Percentiles rank a stretch among this genome's conserved stretches.
phyloP scores from a whole-genome alignment of 2,888 invertebrate genomes.

The Geophilus truncorum region DNA sequence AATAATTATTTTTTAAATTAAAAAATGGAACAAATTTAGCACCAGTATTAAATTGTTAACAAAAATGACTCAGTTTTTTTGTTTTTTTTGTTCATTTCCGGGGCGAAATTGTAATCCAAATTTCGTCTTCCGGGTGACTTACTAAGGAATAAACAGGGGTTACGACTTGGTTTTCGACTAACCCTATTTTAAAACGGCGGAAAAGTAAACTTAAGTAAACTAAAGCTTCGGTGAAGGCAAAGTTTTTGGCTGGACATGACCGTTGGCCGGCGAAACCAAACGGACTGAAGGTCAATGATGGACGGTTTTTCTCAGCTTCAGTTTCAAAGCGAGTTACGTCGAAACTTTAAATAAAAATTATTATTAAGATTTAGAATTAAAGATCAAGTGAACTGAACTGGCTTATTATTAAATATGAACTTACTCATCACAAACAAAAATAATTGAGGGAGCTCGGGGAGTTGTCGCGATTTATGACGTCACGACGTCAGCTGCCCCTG shows the following conservation, averaged over 20 bases:
- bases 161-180: constrained; percentile 47
- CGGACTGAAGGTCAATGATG: constrained; percentile 44
- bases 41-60: not conserved
- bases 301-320: constrained; percentile 38
- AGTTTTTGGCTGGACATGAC: constrained; percentile 42
- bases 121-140: constrained; percentile 47
- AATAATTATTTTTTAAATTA: too few species aligned
- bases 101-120: constrained; percentile 44
- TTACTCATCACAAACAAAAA: too few species aligned
- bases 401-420: too few species aligned
- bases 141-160: constrained; percentile 46
- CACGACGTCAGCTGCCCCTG: too few species aligned
- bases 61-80: too few species aligned
- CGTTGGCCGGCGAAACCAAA: constrained; percentile 49
- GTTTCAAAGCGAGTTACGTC: constrained; percentile 38
- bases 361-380: too few species aligned
- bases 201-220: constrained; percentile 43
- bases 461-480: too few species aligned
- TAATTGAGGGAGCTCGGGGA: too few species aligned
- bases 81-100: constrained; percentile 33
- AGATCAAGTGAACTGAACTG: too few species aligned
- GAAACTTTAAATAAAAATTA: constrained; percentile 37
- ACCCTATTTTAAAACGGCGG: constrained; percentile 43
- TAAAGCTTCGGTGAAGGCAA: constrained; percentile 44
- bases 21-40: not conserved